These are phyloP conservation scores for Pyrgilauda ruficollis DNA, from an alignment of 2,113 vertebrate genomes.

Conservation along the genomic window DNA sequence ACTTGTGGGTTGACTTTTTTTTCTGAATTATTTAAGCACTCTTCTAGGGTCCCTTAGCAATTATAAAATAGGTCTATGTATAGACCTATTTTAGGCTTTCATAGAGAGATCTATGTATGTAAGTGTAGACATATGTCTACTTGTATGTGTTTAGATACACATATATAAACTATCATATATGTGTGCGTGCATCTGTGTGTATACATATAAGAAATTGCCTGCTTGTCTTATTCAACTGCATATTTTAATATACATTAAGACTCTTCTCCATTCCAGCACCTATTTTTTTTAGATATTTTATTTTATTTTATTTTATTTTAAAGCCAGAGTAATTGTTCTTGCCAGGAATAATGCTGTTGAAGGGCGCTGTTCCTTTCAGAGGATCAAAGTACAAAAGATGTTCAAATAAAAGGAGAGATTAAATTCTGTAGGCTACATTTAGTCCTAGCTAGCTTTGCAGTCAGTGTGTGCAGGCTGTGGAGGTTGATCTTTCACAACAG, in stretches of 20 bases:
- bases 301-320: neutral
- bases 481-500: neutral
- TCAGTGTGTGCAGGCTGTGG: neutral
- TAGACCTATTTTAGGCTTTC: neutral
- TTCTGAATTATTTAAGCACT: neutral
- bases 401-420: conserved; percentile 42
- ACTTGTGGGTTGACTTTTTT: neutral
- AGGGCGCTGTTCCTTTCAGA: neutral
- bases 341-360: neutral
- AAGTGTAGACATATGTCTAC: neutral
- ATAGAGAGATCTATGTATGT: neutral
- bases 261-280: neutral
- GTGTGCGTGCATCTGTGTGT: neutral
- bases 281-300: neutral
- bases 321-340: neutral
- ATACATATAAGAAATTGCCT: neutral
- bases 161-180: neutral
- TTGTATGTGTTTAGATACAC: neutral
- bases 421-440: neutral
- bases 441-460: neutral
- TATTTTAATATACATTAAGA: neutral
- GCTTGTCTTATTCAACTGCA: neutral
- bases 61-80: too few species aligned
- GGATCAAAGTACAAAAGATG: conserved; percentile 33
- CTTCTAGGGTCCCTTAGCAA: neutral